Evolutionary conservation across 2,888 invertebrate genomes (phyloP), one percentile per base, ranked within the genome.

Genomic region (Spicauda simplicius): DNA sequence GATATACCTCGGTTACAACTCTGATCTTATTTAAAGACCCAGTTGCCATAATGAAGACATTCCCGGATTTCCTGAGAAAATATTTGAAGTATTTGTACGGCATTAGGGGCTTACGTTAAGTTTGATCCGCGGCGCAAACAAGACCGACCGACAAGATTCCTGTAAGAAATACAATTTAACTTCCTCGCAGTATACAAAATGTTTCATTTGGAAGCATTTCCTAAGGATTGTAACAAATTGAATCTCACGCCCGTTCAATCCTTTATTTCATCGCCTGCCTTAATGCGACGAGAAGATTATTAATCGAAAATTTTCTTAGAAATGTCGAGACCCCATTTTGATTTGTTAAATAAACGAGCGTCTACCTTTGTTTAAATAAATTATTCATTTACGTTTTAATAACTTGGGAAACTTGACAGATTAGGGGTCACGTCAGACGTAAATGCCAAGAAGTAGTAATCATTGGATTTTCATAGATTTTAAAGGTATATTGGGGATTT

Each of bases 91-190:
- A 63, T 69, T 69, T 69, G 69, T 70, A 68, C 48, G 63, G 69
- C 59, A 70, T 68, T 68, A 64, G 64, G 62, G 70, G 70, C 68
- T 70, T 70, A 68, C 30, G 50, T 18, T 63, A 63, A 63, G 53
- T 65, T 58, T 53, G 14, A 65, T 65, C 53, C 53, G 52, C 55
- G 64, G 65, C 74, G 83, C 80, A 84, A 87, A 85, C 86, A 82
- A 85, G 25, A 2, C 25, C 25, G 72, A 80, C 82, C 78, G 74
- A 80, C 79, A 73, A 74, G 77, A 76, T 80, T 80, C 81, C 81
- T 81, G 82, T 83, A 86, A 87, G 86, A 86, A 89, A 89, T 84
- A 88, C 88, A 90, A 90, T 90, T 88, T 88, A 90, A 88, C 88
- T 90, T 89, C 78, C 76, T 77, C 77, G 74, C 74, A 77, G 74